Evolutionary conservation across 2,113 vertebrate species (phyloP).

Genomic region (Python bivittatus): DNA sequence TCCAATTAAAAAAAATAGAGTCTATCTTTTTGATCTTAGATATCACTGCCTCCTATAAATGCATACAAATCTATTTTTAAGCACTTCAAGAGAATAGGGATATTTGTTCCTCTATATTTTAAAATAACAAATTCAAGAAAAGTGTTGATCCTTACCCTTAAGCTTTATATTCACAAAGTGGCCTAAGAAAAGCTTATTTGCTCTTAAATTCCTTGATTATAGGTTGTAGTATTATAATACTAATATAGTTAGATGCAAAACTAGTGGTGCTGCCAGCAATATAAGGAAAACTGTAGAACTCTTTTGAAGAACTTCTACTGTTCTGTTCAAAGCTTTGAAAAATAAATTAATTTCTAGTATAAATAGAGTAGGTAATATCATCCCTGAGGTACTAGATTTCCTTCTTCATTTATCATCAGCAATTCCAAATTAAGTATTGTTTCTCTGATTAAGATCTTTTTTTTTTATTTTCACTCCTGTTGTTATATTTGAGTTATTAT

Average conservation of each 20-base stretch:
- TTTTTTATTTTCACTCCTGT: not conserved
- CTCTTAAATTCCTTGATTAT: slow-evolving; percentile 35
- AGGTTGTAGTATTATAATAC: slow-evolving; percentile 27
- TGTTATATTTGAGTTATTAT: not conserved
- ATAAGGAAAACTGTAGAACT: slow-evolving; percentile 38
- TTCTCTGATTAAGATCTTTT: slow-evolving; percentile 34
- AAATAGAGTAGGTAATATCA: slow-evolving; percentile 42
- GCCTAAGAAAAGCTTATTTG: slow-evolving; percentile 22
- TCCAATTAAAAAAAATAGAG: not conserved
- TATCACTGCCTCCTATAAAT: not conserved
- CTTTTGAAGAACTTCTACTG: slow-evolving; percentile 55
- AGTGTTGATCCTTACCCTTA: not conserved
- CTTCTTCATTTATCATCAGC: slow-evolving; percentile 38
- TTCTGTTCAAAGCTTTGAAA: slow-evolving; percentile 44
- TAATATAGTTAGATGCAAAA: slow-evolving; percentile 48
- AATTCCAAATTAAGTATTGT: slow-evolving; percentile 16
- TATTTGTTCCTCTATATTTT: not conserved
- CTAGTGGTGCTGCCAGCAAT: slow-evolving; percentile 33
- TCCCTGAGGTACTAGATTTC: slow-evolving; percentile 39
- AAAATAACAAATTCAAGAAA: slow-evolving; percentile 15
- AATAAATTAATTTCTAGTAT: slow-evolving; percentile 42
- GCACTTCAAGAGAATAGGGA: not conserved
- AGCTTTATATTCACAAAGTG: slow-evolving; percentile 35
- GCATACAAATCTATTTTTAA: not conserved
- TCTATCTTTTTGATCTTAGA: not conserved